These are phyloP conservation scores for Notoglanidium macrostoma DNA, from an alignment of 2,797 vertebrate species.

Conservation along the genomic window DNA sequence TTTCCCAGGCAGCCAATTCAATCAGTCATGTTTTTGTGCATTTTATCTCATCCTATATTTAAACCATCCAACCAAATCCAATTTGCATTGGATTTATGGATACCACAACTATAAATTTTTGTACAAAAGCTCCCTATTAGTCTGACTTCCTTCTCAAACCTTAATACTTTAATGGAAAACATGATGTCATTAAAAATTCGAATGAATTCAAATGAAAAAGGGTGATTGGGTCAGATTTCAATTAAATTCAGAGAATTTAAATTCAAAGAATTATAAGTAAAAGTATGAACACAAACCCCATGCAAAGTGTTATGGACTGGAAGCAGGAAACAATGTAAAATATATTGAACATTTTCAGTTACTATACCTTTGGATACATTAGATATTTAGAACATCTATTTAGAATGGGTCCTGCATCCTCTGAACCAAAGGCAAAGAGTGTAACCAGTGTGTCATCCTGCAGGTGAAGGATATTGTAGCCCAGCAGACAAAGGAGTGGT, in stretches of 20 bases:
- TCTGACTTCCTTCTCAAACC: background rate
- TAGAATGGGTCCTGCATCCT: background rate
- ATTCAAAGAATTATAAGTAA: background rate
- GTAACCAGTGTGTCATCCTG: background rate
- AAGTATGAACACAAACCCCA: background rate
- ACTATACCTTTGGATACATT: background rate
- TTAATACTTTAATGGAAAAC: background rate
- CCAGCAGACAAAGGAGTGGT: conserved; percentile 98
- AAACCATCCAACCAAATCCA: background rate
- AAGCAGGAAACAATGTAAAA: background rate
- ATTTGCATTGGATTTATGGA: background rate
- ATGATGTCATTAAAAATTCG: background rate
- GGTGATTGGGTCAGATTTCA: background rate
- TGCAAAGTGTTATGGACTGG: background rate
- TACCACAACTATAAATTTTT: background rate
- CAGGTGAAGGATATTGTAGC: conserved; percentile 97
- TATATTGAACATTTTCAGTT: background rate
- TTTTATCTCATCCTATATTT: background rate
- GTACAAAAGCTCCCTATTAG: background rate
- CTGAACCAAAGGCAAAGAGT: background rate
- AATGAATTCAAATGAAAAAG: background rate
- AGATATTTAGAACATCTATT: background rate
- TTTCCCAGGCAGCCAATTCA: background rate
- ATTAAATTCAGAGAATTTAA: background rate
- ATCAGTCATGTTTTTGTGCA: background rate